These are phyloP conservation scores for Paratrypauchen microcephalus DNA, from an alignment of 2,797 vertebrate genomes.

Conservation along the genomic window DNA sequence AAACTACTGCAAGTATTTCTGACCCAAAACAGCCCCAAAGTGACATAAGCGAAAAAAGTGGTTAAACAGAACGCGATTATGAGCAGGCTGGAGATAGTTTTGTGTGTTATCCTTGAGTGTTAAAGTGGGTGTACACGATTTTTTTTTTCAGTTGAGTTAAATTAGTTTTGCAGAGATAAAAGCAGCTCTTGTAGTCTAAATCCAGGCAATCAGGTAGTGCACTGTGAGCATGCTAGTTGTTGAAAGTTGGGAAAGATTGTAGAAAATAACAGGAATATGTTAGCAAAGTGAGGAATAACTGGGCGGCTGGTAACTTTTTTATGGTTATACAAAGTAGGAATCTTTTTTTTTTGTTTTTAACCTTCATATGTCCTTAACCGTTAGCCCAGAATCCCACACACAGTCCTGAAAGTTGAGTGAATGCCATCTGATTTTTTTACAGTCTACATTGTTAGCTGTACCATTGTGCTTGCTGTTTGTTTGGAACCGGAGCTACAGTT, in stretches of 20 bases:
- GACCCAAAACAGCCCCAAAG: slow-evolving; percentile 4
- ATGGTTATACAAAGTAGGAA: too few relatives aligned
- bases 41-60: not conserved
- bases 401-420: slow-evolving; percentile 10
- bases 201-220: too few relatives aligned
- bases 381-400: slow-evolving; percentile 22
- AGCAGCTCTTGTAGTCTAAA: too few relatives aligned
- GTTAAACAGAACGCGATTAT: not conserved
- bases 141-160: too few relatives aligned
- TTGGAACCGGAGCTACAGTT: slow-evolving; percentile 27
- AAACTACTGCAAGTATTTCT: slow-evolving; percentile 3
- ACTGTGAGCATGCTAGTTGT: too few relatives aligned
- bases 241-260: too few relatives aligned
- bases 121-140: not conserved
- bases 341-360: too few relatives aligned
- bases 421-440: slow-evolving; percentile 30
- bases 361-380: slow-evolving; percentile 19
- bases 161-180: too few relatives aligned
- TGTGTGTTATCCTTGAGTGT: not conserved
- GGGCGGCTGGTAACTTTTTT: too few relatives aligned
- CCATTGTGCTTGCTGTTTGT: slow-evolving; percentile 20
- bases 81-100: not conserved
- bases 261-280: too few relatives aligned
- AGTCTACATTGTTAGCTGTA: slow-evolving; percentile 10
- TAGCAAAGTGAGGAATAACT: too few relatives aligned